phyloP scores from a whole-genome alignment of 2,113 vertebrate species.

The Diadophis punctatus region DNA sequence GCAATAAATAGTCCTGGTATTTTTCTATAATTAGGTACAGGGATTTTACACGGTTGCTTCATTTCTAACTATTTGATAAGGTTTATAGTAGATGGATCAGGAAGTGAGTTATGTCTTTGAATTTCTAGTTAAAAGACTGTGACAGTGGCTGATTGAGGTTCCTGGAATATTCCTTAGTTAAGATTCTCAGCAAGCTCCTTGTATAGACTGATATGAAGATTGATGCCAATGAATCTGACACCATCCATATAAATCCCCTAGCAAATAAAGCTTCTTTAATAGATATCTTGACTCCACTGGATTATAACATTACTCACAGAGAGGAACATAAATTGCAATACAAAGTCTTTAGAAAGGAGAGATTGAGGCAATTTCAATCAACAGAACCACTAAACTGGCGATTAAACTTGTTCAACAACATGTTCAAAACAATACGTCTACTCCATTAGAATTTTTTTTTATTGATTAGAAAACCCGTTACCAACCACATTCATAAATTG shows the following conservation, averaged over 20 bases:
- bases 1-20: not conserved
- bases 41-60: not conserved
- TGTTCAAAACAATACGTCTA: not conserved
- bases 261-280: slow-evolving; percentile 18
- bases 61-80: not conserved
- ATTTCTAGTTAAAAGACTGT: not conserved
- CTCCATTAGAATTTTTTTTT: not conserved
- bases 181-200: slow-evolving; percentile 19
- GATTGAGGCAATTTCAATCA: slow-evolving; percentile 8
- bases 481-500: not conserved
- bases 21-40: not conserved
- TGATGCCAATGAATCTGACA: slow-evolving; percentile 23
- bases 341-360: not conserved
- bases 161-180: slow-evolving; percentile 3
- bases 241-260: slow-evolving; percentile 18
- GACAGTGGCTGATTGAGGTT: slow-evolving; percentile 10
- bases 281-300: slow-evolving; percentile 19
- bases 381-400: not conserved
- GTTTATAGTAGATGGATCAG: not conserved
- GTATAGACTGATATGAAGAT: slow-evolving; percentile 19
- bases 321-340: slow-evolving; percentile 11
- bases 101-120: not conserved
- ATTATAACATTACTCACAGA: not conserved
- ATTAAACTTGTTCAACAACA: not conserved
- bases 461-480: not conserved